phyloP scores from a whole-genome alignment of 2,888 invertebrate species.

The Tetanocera ferruginea region DNA sequence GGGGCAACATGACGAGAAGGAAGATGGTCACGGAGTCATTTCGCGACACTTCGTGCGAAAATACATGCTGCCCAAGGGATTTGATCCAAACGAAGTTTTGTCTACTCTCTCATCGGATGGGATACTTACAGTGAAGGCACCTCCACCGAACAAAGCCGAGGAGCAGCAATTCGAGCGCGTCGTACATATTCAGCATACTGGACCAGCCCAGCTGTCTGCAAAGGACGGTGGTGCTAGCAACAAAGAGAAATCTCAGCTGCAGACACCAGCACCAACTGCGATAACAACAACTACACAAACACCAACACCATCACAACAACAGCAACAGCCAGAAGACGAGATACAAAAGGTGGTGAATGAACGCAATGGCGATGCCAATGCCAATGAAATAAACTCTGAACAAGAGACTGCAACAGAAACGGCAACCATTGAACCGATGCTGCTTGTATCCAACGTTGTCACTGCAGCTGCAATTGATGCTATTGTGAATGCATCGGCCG shows the following conservation, averaged over 20 bases:
- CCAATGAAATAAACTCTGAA: conserved; percentile 35
- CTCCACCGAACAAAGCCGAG: conserved; percentile 53
- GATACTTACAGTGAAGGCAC: conserved; percentile 79
- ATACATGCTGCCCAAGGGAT: conserved; percentile 78
- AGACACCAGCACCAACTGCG: conserved; percentile 46
- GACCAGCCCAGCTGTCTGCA: conserved; percentile 70
- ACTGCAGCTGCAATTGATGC: conserved; percentile 35
- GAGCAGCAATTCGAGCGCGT: conserved; percentile 71
- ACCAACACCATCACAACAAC: conserved; percentile 37
- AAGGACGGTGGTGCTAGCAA: conserved; percentile 50
- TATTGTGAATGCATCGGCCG: conserved; percentile 33
- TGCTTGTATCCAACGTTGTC: conserved; percentile 21
- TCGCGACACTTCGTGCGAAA: conserved; percentile 84
- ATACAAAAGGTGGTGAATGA: conserved; percentile 20
- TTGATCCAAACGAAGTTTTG: conserved; percentile 79
- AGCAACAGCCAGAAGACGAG: conserved; percentile 26
- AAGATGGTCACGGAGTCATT: conserved; percentile 81
- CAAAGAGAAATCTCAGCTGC: conserved; percentile 27
- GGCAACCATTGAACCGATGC: conserved; percentile 19
- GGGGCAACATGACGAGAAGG: conserved; percentile 80
- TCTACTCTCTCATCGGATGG: conserved; percentile 87
- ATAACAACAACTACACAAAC: conserved; percentile 46
- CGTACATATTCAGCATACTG: conserved; percentile 76
- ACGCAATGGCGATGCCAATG: conserved; percentile 41
- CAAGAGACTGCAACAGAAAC: conserved; percentile 31